phyloP scores from a whole-genome alignment of 2,888 invertebrate species.

The Ormyrus thymus region DNA sequence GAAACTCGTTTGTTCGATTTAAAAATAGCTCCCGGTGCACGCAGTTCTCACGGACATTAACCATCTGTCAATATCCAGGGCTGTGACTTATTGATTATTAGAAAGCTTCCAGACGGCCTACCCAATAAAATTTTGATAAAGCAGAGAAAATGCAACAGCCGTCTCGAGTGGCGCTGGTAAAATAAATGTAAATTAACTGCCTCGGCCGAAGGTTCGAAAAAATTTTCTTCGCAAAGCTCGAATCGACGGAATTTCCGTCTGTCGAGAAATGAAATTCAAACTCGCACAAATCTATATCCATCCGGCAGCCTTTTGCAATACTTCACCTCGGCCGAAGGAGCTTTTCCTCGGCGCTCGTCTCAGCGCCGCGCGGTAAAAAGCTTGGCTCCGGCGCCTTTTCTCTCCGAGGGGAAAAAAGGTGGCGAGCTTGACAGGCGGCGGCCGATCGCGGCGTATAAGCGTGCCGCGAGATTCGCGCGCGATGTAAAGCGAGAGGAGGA shows the following conservation, averaged over 20 bases:
- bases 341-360: neutral
- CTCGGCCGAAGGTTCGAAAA: no score
- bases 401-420: neutral
- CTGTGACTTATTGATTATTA: no score
- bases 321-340: no score
- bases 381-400: neutral
- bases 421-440: neutral
- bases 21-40: neutral
- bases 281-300: no score
- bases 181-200: no score
- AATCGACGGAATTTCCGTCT: no score
- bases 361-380: neutral
- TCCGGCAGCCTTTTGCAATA: no score
- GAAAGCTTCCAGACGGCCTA: neutral
- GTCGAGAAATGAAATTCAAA: no score
- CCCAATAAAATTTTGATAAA: neutral
- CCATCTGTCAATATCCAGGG: no score
- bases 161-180: no score
- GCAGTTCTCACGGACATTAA: no score
- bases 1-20: neutral
- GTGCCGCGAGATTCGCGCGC: constrained; percentile 9
- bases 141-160: neutral
- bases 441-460: neutral
- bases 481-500: constrained; percentile 1
- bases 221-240: no score